Conservation (phyloP, 2,797 vertebrate genomes). For the Mionectes olivaceus region DNA sequence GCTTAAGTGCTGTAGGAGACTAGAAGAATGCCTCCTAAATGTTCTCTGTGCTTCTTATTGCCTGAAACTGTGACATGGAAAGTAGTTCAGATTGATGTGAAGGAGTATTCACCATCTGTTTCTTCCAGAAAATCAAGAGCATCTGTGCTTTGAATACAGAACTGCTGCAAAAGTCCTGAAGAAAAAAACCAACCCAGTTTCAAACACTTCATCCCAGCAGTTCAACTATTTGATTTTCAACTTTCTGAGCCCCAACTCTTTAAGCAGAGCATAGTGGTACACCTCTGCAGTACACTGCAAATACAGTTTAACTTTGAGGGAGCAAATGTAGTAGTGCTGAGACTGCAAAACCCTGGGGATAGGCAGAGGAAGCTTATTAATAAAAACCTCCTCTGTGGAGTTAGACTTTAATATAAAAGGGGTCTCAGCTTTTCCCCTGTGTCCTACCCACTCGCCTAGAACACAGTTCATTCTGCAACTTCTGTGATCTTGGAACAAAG, state of each 20-base stretch:
- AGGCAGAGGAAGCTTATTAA: background rate
- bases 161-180: background rate
- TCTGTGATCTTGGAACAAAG: background rate
- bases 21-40: background rate
- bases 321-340: background rate
- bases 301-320: background rate
- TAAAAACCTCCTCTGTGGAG: background rate
- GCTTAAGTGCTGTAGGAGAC: background rate
- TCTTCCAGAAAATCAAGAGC: background rate
- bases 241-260: background rate
- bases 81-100: background rate
- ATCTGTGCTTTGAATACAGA: background rate
- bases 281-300: background rate
- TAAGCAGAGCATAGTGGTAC: background rate
- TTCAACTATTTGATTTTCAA: background rate
- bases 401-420: background rate
- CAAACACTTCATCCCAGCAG: background rate
- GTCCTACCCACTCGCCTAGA: background rate
- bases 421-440: background rate
- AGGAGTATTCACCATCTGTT: background rate
- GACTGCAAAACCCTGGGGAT: background rate
- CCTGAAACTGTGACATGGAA: background rate
- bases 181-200: background rate
- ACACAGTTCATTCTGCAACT: background rate
- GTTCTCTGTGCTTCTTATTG: background rate